Evolutionary conservation across 2,113 vertebrate genomes (phyloP).

Genomic region (Campylomormyrus tamandua): DNA sequence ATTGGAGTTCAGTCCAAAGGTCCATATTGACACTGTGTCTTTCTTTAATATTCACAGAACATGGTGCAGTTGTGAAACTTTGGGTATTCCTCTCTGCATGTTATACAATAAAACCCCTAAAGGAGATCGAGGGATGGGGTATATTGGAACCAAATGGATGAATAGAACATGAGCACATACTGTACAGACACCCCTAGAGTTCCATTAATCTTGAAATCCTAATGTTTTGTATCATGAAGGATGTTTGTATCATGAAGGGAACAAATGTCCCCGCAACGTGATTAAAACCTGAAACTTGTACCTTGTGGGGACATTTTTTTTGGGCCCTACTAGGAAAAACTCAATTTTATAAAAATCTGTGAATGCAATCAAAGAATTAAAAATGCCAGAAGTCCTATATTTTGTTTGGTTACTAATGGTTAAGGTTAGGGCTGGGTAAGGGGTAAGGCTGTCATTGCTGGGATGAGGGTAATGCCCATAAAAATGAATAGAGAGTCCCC

Average conservation of each 20-base stretch:
- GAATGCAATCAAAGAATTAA: not conserved
- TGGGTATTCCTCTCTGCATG: not conserved
- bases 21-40: not conserved
- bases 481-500: not conserved
- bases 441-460: no score
- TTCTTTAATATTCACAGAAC: not conserved
- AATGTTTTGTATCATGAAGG: not conserved
- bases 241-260: not conserved
- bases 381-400: not conserved
- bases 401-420: no score
- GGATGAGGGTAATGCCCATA: not conserved
- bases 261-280: not conserved
- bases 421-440: no score
- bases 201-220: not conserved
- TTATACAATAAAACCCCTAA: not conserved
- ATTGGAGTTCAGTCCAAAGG: not conserved
- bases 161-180: not conserved
- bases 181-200: not conserved
- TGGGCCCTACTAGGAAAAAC: not conserved
- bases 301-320: not conserved
- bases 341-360: not conserved
- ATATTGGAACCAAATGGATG: not conserved
- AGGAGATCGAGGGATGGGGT: not conserved
- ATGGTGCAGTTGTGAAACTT: not conserved
- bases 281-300: not conserved